phyloP scores from a whole-genome alignment of 2,113 vertebrate species.

The Cacatua alba region DNA sequence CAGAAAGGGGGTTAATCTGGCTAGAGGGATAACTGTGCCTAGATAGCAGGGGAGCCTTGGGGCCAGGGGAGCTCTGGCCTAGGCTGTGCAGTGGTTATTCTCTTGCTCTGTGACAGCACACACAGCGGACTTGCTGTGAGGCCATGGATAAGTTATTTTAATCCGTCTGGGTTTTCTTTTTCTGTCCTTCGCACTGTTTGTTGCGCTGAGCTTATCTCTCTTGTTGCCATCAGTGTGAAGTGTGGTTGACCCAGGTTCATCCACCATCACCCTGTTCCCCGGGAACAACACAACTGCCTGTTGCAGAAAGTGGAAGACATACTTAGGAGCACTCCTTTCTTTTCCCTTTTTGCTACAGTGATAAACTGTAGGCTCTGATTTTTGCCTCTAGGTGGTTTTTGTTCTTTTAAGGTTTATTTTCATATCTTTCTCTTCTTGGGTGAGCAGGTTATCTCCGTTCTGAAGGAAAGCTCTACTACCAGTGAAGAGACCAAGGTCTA shows the following conservation, averaged over 20 bases:
- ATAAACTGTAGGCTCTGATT: neutral
- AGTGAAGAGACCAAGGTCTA: neutral
- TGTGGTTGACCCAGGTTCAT: neutral
- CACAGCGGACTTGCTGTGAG: neutral
- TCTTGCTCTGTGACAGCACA: neutral
- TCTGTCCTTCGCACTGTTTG: neutral
- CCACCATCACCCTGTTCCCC: accelerated
- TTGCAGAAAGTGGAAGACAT: neutral
- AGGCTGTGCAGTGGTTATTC: neutral
- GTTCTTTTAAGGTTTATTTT: neutral
- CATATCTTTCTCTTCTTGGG: neutral
- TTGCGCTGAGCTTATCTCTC: neutral
- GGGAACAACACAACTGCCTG: neutral
- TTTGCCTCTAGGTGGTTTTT: neutral
- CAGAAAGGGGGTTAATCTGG: neutral
- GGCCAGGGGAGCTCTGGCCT: neutral
- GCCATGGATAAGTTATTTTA: neutral
- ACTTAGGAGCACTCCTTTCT: neutral
- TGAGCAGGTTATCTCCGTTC: neutral
- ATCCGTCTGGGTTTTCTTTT: neutral
- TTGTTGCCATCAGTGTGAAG: neutral
- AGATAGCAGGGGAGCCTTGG: accelerated
- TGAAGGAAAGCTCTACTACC: neutral
- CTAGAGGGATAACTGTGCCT: neutral
- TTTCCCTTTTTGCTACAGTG: neutral